phyloP scores from a whole-genome alignment of 2,888 invertebrate genomes.

The Diploptera punctata region DNA sequence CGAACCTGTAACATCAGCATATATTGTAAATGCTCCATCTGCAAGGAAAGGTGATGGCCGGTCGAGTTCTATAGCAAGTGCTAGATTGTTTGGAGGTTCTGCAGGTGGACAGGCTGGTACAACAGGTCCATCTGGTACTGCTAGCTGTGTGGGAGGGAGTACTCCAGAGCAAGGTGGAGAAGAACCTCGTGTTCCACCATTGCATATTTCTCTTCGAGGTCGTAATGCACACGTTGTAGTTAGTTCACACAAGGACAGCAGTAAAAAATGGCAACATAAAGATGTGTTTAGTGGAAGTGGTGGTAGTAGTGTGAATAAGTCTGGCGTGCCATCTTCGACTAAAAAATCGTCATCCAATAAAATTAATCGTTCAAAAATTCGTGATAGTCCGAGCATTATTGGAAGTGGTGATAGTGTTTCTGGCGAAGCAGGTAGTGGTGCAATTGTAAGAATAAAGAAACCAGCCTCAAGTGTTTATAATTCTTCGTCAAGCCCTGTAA shows the following conservation, averaged over 20 bases:
- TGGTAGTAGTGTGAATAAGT: slow-evolving; percentile 14
- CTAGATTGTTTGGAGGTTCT: slow-evolving; percentile 32
- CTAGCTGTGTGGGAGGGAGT: slow-evolving; percentile 13
- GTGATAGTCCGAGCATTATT: slow-evolving; percentile 27
- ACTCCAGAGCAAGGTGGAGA: slow-evolving; percentile 55
- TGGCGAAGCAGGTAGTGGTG: not conserved
- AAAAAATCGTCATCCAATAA: slow-evolving; percentile 34
- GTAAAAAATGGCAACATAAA: slow-evolving; percentile 36
- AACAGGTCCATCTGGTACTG: not conserved
- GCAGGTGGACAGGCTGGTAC: slow-evolving; percentile 21
- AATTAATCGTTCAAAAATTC: slow-evolving; percentile 37
- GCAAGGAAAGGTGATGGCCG: slow-evolving; percentile 43
- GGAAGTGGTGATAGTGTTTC: not conserved
- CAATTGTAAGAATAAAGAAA: slow-evolving; percentile 32
- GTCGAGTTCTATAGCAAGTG: slow-evolving; percentile 23
- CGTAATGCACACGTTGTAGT: slow-evolving; percentile 84
- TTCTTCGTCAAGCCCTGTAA: not conserved
- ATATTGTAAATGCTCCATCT: slow-evolving; percentile 70
- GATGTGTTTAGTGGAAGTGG: slow-evolving; percentile 26
- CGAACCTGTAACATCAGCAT: slow-evolving; percentile 79
- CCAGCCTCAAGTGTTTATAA: slow-evolving; percentile 27
- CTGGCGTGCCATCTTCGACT: not conserved
- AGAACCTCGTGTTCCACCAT: slow-evolving; percentile 84
- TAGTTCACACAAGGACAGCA: slow-evolving; percentile 65
- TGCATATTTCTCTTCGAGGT: slow-evolving; percentile 86